phyloP scores from a whole-genome alignment of 2,797 vertebrate genomes.

The Cuniculus paca region DNA sequence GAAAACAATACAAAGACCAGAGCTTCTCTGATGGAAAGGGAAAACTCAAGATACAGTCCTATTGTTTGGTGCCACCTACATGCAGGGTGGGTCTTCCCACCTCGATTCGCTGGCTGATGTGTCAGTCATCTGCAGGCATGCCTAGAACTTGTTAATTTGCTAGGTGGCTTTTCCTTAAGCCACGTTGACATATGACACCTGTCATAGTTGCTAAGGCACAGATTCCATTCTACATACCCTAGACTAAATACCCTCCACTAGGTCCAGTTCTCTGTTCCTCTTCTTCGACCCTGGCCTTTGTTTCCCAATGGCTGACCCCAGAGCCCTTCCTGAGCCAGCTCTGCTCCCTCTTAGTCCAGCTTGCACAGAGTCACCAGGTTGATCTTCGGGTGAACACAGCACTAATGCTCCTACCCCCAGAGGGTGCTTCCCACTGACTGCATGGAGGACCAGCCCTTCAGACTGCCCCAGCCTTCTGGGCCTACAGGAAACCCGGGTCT shows the following conservation, averaged over 20 bases:
- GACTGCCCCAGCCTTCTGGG: background rate
- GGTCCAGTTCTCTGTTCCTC: too few species aligned
- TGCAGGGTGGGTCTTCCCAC: background rate
- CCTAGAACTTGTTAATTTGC: background rate
- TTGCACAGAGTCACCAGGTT: background rate
- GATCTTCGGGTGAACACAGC: too few species aligned
- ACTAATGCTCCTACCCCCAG: background rate
- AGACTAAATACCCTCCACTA: background rate
- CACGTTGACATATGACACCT: background rate
- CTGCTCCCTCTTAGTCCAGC: too few species aligned
- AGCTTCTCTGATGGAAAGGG: background rate
- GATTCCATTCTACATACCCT: background rate
- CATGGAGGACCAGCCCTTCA: background rate
- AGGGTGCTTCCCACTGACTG: background rate
- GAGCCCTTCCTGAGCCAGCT: background rate
- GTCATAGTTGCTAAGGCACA: background rate
- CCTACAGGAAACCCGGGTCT: background rate
- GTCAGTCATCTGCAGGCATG: background rate
- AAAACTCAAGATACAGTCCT: background rate
- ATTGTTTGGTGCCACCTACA: background rate
- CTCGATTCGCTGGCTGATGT: background rate
- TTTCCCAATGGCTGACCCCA: background rate
- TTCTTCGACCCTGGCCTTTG: background rate
- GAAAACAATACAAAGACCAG: background rate
- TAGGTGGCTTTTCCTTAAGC: background rate